phyloP scores from a whole-genome alignment of 2,113 vertebrate genomes.

The Pluvianellus socialis region DNA sequence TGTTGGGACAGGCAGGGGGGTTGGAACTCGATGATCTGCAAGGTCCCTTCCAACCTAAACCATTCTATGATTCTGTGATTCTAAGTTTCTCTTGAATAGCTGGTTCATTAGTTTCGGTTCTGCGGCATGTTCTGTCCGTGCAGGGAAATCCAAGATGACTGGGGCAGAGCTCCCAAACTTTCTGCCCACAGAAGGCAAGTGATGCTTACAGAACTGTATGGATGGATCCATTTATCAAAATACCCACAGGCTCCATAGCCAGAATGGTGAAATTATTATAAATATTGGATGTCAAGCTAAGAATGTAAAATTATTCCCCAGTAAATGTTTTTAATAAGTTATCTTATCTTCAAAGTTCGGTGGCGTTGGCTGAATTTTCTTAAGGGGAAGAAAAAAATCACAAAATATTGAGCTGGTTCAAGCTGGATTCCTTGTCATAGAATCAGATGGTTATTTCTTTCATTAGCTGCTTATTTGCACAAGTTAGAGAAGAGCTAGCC shows the following conservation, averaged over 20 bases:
- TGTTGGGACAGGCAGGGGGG: too few species aligned
- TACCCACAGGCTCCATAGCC: background rate
- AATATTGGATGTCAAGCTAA: background rate
- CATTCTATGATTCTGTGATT: too few species aligned
- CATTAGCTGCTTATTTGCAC: background rate
- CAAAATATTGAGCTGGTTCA: background rate
- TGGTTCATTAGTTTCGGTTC: background rate
- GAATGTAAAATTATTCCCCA: background rate
- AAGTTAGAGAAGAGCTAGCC: background rate
- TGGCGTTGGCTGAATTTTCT: background rate
- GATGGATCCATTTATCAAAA: background rate
- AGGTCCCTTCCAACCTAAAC: too few species aligned
- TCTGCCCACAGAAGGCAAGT: background rate
- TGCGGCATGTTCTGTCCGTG: background rate
- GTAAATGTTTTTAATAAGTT: background rate
- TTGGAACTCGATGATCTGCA: too few species aligned
- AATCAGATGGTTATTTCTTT: background rate
- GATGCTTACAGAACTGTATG: background rate
- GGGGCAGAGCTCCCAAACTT: background rate
- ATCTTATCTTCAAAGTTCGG: background rate
- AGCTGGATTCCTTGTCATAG: background rate
- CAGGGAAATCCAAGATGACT: background rate
- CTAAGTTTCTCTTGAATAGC: background rate
- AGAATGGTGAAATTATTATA: background rate
- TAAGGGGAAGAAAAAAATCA: background rate